Evolutionary conservation across 2,797 vertebrate genomes (phyloP), one percentile per base, ranked within the genome.

Genomic region (Semotilus atromaculatus): DNA sequence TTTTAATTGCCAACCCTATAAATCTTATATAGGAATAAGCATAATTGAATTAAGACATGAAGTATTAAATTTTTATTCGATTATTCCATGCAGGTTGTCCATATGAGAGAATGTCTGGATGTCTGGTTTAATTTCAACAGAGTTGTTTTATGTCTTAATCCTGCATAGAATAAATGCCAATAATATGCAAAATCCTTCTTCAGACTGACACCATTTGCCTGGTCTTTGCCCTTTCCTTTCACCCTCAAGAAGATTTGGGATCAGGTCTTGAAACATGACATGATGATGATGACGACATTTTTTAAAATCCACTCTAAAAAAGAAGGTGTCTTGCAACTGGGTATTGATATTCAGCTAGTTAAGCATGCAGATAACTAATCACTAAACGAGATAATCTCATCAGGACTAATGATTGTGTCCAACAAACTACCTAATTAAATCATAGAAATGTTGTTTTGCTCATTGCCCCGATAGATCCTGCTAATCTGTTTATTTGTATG

Each of bases 401-500:
- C 23, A 31, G 7, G 43, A n/a, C 29, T 36, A 36, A 71, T 72
- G 23, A 29, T 40, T 72, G 45, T 55, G 53, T 60, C 34, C 79
- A 68, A 29, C 45, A 81, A 53, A 38, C 40, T 3, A 68, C 14
- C 21, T 38, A 81, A 60, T 81, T 43, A 9, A 71, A 71, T 72
- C n/a, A 60, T 55, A 72, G 51, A 72, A n/a, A 67, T 51, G 45
- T 26, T n/a, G 43, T 68, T 62, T 36, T 43, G 66, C 51, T 60
- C 67, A 40, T 31, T 29, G 51, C n/a, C 80, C 0, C 0, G 23
- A 43, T 43, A 53, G 66, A 58, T 55, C 48, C 48, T 14, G 34
- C 9, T 71, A 70, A 81, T 71, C 66, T 29, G 66, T 71, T 81
- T 81, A 81, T 70, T 55, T 70, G n/a, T 18, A 68, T 68, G 62